Evolutionary conservation across 2,888 invertebrate genomes (phyloP).

Genomic region (Acrobasis consociella): DNA sequence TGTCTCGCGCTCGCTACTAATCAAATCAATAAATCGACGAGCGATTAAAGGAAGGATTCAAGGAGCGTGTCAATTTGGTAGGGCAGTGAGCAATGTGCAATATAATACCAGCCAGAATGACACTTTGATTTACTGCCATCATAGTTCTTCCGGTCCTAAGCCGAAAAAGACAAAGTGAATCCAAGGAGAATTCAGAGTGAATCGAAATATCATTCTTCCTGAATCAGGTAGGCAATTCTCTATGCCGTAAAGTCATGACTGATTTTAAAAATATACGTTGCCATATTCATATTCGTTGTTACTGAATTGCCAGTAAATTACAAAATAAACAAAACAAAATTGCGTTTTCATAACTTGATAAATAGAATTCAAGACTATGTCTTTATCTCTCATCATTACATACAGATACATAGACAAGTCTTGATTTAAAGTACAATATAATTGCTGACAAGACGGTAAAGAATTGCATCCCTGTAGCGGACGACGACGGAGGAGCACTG

Average conservation of each 20-base stretch:
- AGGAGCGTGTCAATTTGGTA: conserved; percentile 44
- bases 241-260: conserved; percentile 25
- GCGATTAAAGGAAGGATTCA: conserved; percentile 31
- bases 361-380: background rate
- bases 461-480: conserved; percentile 31
- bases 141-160: background rate
- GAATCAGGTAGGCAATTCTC: conserved; percentile 30
- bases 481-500: conserved; percentile 28
- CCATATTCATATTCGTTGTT: conserved; percentile 10
- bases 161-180: background rate
- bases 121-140: background rate
- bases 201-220: conserved; percentile 7
- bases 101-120: conserved; percentile 37
- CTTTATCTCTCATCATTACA: background rate
- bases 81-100: conserved; percentile 55
- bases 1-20: conserved; percentile 37
- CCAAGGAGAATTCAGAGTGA: background rate
- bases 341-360: background rate
- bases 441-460: conserved; percentile 24
- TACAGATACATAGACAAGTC: conserved; percentile 1
- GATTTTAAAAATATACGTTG: background rate
- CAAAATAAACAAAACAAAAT: background rate
- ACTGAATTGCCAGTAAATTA: conserved; percentile 4
- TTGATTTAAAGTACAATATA: conserved; percentile 8
- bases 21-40: conserved; percentile 38